Evolutionary conservation across 2,888 invertebrate species (phyloP), one percentile per base, ranked within the genome.

Genomic region (Antheraea assamensis): DNA sequence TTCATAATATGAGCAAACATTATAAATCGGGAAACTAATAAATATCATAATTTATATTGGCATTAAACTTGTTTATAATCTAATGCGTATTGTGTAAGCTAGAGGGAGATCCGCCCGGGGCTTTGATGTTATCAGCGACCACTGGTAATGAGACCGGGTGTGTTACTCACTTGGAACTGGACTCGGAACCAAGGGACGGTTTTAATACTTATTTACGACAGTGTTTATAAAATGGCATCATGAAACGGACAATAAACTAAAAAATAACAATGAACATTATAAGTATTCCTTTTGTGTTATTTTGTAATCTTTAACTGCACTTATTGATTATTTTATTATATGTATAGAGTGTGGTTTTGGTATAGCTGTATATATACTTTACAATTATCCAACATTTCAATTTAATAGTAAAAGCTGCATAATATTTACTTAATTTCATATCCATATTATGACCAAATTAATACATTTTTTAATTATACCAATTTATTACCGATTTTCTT

Each of bases 81-180:
- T 78, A 80, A 78, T 80, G 81, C 79, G 78, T 84, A 84, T 83
- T 87, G 86, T 87, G 87, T 87, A 85, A 86, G 85, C 27, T 27
- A 47, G 55, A 58, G 73, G 42, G 68, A 86, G 85, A 81, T 83
- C 87, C 42, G 87, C 82, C 82, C 83, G 81, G 87, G 5, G 87
- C 85, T 85, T 79, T 87, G 92, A 91, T 91, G 77, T 85, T 91
- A 91, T 92, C 90, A 79, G 82, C 77, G 79, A 83, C 87, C 86
- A 86, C 88, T 88, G 87, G 90, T 92, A 91, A 91, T 89, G 90
- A 91, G 89, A 88, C 81, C 88, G 88, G 86, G 87, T 91, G 87
- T 91, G 89, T 89, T 89, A 90, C 85, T 88, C 83, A 85, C 80
- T 87, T 89, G 88, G 88, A 90, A 90, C 88, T 27, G 30, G 30